Evolutionary conservation across 2,888 invertebrate species (phyloP).

Genomic region (Hirtodrosophila alboralis): DNA sequence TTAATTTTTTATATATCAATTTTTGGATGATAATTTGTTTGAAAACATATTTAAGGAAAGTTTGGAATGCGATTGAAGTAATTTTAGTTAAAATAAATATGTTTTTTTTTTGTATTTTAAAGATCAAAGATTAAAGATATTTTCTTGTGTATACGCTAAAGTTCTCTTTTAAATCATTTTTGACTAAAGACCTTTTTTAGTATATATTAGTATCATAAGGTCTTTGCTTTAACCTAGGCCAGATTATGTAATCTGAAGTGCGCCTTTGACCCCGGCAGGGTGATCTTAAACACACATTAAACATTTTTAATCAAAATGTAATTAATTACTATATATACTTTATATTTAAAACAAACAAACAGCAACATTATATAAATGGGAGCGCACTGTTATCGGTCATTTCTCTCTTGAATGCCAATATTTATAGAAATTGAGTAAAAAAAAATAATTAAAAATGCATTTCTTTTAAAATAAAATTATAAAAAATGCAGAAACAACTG

Average conservation of each 20-base stretch:
- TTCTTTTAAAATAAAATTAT: conserved; percentile 14
- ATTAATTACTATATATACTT: conserved; percentile 29
- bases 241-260: conserved; percentile 30
- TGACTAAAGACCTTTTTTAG: not conserved
- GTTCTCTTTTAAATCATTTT: not conserved
- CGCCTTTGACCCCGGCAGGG: not conserved
- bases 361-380: conserved; percentile 16
- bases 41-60: too few species aligned
- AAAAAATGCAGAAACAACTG: conserved; percentile 2
- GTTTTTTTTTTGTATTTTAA: too few species aligned
- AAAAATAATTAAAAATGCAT: conserved; percentile 4
- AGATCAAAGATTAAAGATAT: not conserved
- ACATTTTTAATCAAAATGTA: conserved; percentile 26
- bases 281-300: conserved; percentile 16
- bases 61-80: too few species aligned
- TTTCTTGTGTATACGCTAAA: not conserved
- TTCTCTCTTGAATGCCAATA: conserved; percentile 24
- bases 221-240: conserved; percentile 35
- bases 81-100: too few species aligned
- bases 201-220: too few species aligned
- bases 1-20: conserved; percentile 3
- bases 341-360: conserved; percentile 33
- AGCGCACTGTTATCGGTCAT: conserved; percentile 48
- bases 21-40: not conserved
- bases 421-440: conserved; percentile 12